These are phyloP conservation scores for Ferrisia virgata DNA, from an alignment of 2,888 invertebrate species.

Conservation along the genomic window DNA sequence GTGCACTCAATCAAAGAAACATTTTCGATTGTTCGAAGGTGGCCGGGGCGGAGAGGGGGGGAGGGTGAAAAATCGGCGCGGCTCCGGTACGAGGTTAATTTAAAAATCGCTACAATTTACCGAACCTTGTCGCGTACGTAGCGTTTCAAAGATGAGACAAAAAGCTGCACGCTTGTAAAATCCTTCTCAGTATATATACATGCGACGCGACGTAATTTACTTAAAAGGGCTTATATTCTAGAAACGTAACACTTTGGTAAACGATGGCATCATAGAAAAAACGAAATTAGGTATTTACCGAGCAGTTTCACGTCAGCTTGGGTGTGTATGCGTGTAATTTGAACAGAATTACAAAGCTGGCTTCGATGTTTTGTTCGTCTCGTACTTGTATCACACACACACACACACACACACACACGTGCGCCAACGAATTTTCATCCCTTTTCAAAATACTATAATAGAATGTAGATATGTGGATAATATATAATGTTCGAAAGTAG, in stretches of 20 bases:
- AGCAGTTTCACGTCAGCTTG: background rate
- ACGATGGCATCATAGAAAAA: background rate
- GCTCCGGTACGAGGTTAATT: background rate
- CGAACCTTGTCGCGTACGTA: background rate
- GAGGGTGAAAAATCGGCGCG: background rate
- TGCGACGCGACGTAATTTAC: background rate
- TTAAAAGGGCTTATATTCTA: constrained; percentile 6
- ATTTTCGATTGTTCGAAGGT: background rate
- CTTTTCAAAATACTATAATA: background rate
- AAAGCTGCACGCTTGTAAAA: background rate
- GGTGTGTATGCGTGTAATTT: background rate
- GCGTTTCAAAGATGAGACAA: background rate
- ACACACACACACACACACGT: background rate
- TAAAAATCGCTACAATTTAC: background rate
- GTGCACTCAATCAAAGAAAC: background rate
- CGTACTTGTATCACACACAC: no score
- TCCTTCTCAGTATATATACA: background rate
- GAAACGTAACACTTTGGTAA: background rate
- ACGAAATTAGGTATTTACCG: constrained; percentile 5
- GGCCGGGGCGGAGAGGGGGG: no score
- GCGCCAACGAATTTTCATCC: background rate
- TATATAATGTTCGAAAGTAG: background rate
- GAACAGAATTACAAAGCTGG: background rate
- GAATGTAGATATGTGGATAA: background rate
- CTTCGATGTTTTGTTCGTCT: background rate